Evolutionary conservation across 2,113 vertebrate species (phyloP).

Genomic region (Lycocorax pyrrhopterus): DNA sequence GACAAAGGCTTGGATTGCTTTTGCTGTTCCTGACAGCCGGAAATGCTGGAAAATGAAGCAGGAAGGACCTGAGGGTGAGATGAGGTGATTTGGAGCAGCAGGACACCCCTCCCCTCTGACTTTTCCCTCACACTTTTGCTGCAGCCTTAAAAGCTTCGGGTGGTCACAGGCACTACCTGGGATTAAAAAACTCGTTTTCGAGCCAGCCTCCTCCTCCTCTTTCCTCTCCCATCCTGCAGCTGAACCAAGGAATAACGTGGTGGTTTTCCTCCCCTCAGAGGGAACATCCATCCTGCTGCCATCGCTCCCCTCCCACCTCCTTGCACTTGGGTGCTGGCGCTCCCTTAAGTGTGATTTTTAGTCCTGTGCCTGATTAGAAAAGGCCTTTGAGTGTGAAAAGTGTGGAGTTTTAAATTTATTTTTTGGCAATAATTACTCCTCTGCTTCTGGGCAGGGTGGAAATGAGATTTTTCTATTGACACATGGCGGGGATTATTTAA

Average conservation of each 20-base stretch:
- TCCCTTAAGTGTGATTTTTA: neutral
- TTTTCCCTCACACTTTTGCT: neutral
- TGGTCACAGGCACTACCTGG: neutral
- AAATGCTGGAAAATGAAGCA: neutral
- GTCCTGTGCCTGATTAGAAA: neutral
- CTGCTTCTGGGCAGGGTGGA: neutral
- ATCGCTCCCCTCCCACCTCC: neutral
- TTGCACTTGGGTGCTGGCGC: neutral
- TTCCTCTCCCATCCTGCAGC: neutral
- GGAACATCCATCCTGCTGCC: neutral
- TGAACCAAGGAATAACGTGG: neutral
- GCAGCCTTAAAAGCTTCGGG: neutral
- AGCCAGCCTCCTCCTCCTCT: neutral
- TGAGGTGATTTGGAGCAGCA: neutral
- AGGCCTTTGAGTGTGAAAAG: neutral
- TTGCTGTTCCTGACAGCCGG: neutral
- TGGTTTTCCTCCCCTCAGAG: neutral
- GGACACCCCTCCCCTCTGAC: neutral
- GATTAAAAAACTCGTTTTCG: neutral
- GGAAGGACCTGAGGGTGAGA: neutral
- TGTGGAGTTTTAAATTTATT: neutral
- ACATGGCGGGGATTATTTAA: neutral
- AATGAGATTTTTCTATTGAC: constrained; percentile 13
- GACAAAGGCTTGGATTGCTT: neutral
- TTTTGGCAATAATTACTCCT: neutral